phyloP scores from a whole-genome alignment of 1,140 invertebrate genomes.

The Potamilus streckersoni region DNA sequence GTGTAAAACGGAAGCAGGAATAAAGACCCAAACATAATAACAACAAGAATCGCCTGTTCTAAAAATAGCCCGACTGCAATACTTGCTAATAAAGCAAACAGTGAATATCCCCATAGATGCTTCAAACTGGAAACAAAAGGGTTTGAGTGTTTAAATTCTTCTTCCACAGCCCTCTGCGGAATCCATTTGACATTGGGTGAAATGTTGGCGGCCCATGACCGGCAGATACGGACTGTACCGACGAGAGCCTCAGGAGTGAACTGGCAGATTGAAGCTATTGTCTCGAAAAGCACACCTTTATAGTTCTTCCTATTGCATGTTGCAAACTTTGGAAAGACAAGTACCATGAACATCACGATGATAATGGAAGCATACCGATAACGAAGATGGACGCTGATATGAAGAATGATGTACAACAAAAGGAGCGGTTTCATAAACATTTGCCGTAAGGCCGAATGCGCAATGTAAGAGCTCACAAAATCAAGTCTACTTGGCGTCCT shows the following conservation, averaged over 20 bases:
- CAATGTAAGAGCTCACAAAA: conserved; percentile 56
- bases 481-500: conserved; percentile 53
- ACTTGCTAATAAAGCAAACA: conserved; percentile 38
- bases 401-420: conserved; percentile 49
- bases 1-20: conserved; percentile 48
- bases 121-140: conserved; percentile 56
- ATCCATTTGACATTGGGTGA: conserved; percentile 50
- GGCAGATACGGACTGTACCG: conserved; percentile 50
- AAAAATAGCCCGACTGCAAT: conserved; percentile 37
- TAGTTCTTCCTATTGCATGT: conserved; percentile 53
- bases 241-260: conserved; percentile 60
- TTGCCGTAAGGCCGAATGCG: conserved; percentile 55
- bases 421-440: conserved; percentile 63
- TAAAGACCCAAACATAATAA: conserved; percentile 47
- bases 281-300: conserved; percentile 51
- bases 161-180: conserved; percentile 57
- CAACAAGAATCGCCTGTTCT: conserved; percentile 30
- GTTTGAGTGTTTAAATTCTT: conserved; percentile 54
- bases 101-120: conserved; percentile 54
- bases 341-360: conserved; percentile 55
- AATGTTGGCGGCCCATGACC: conserved; percentile 52
- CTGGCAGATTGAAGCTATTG: conserved; percentile 57
- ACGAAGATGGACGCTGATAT: conserved; percentile 42
- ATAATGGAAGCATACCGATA: conserved; percentile 52
- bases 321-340: conserved; percentile 58